Evolutionary conservation across 35 echinoderm and acorn worm species (phyloP), one percentile per base, ranked within the genome.

Genomic region (Apostichopus parvimensis): DNA sequence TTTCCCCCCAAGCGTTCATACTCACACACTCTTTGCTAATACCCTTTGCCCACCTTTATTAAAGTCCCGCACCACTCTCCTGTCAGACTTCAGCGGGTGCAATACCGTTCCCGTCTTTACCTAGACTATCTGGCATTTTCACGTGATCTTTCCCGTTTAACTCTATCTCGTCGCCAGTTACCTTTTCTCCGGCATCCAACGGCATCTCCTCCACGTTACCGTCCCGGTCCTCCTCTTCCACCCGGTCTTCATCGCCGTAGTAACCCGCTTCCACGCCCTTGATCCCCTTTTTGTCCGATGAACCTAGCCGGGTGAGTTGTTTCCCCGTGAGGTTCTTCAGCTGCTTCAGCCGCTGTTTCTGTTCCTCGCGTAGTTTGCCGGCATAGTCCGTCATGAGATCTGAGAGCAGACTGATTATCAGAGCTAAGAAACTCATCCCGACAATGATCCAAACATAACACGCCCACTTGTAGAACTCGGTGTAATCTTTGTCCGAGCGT

Each of bases 371-470:
- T 14, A 91, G 18, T 78, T 90, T 93, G 56, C 87, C 92, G 3
- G 92, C 94, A 13, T 72, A 92, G 10, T 88, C 71, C 10, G 92
- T 77, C 75, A 98, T 79, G 71, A 83, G 81, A 64, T 98, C 94
- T 0, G 96, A 95, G 10, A 98, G 77, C 28, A 92, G 72, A 54
- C 80, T 79, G 73, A 98, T 95, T 56, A 98, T 83, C 15, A 94
- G 58, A 6, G 96, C 94, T 28, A 98, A 57, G 92, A 92, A 88
- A 54, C 90, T 89, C 28, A 98, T 92, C 22, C 96, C 96, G 0
- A 98, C 75, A 56, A 98, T 72, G 66, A 98, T 98, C 96, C 96
- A 98, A 77, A 82, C 24, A 78, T 92, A 90, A 8, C 70, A 81
- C 1, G 82, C 75, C 92, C 94, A 93, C 60, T 94, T 92, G 79